Percentiles rank a stretch among this genome's conserved stretches.
Evolutionary conservation across 1,140 invertebrate species (phyloP).

Genomic region (Forficula auricularia): DNA sequence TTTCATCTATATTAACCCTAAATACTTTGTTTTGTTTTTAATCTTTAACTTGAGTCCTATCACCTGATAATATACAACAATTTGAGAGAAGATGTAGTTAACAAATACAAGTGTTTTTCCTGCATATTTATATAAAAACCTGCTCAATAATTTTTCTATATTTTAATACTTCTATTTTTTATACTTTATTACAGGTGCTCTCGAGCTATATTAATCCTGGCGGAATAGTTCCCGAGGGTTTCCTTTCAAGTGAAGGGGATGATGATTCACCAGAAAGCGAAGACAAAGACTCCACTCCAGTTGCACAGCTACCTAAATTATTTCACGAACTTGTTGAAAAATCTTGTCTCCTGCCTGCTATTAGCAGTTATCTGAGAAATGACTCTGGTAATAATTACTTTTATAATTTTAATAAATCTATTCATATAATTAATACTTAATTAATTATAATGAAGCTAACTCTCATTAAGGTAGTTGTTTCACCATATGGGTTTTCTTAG

Average conservation of each 20-base stretch:
- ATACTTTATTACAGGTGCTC: constrained; percentile 44
- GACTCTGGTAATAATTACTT: constrained; percentile 72
- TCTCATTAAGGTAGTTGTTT: too few relatives aligned
- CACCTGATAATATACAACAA: too few relatives aligned
- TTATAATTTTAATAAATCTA: too few relatives aligned
- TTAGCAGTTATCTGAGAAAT: constrained; percentile 82
- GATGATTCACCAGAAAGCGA: constrained; percentile 13
- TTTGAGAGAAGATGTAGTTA: too few relatives aligned
- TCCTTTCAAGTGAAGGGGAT: constrained; percentile 20
- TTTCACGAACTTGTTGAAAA: constrained; percentile 59
- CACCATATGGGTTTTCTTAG: too few relatives aligned
- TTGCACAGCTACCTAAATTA: constrained; percentile 37
- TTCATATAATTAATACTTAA: neutral
- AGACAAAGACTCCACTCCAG: constrained; percentile 25
- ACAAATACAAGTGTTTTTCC: too few relatives aligned
- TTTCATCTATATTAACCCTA: too few relatives aligned
- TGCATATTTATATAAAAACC: too few relatives aligned
- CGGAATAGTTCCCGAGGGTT: constrained; percentile 35
- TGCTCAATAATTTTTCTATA: too few relatives aligned
- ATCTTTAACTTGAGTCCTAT: too few relatives aligned
- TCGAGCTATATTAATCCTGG: constrained; percentile 72
- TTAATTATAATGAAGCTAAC: constrained; percentile 7
- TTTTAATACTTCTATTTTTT: too few relatives aligned
- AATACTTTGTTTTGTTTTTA: too few relatives aligned
- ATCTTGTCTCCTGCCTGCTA: constrained; percentile 69